Conservation (phyloP, 2,888 invertebrate genomes). For the Petrophora chlorosata region DNA sequence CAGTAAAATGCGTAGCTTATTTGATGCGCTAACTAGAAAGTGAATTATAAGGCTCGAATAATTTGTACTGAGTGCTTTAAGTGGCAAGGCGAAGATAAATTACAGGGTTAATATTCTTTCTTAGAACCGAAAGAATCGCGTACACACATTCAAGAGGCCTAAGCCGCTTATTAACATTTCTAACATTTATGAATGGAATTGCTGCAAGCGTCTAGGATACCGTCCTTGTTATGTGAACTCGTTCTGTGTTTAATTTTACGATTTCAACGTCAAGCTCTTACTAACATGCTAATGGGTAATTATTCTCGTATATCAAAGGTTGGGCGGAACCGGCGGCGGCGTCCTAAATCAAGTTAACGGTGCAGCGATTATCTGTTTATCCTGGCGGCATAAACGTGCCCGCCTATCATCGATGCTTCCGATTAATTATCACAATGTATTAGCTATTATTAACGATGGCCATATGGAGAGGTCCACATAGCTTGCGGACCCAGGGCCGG, state of each 20-base stretch:
- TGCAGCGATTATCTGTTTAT: constrained; percentile 65
- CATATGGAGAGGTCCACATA: constrained; percentile 47
- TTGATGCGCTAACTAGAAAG: constrained; percentile 60
- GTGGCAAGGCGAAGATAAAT: constrained; percentile 51
- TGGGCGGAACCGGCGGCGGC: constrained; percentile 55
- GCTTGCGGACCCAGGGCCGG: constrained; percentile 34
- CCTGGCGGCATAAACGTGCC: constrained; percentile 64
- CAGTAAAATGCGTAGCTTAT: background rate
- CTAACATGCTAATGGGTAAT: too few species aligned
- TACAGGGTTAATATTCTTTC: constrained; percentile 48
- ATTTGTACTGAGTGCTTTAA: constrained; percentile 55
- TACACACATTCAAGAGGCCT: constrained; percentile 39
- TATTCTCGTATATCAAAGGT: constrained; percentile 26
- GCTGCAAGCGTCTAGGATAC: constrained; percentile 37
- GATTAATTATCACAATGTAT: constrained; percentile 64
- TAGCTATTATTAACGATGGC: constrained; percentile 53
- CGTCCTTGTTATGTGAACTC: constrained; percentile 10
- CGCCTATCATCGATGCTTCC: constrained; percentile 67
- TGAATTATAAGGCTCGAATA: constrained; percentile 59
- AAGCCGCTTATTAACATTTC: constrained; percentile 48
- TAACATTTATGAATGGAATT: constrained; percentile 47
- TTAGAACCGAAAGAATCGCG: constrained; percentile 45
- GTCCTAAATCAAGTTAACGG: constrained; percentile 67
- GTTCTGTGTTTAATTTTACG: too few species aligned
- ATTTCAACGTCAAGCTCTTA: too few species aligned